Evolutionary conservation across 2,113 vertebrate species (phyloP).

Genomic region (Sinocyclocheilus maitianheensis): DNA sequence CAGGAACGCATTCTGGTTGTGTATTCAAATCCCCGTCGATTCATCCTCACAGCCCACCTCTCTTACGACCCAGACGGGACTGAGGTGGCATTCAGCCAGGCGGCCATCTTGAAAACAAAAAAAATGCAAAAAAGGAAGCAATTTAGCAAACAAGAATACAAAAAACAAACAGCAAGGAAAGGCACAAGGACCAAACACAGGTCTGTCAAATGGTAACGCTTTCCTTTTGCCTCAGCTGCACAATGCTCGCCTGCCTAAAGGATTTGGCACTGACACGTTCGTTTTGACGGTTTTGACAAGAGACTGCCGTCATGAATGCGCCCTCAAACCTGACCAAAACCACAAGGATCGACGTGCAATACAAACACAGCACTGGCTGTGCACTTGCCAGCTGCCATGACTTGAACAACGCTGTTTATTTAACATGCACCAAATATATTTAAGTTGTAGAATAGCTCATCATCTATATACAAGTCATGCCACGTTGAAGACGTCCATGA

Average conservation of each 20-base stretch:
- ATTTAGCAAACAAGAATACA: constrained; percentile 2
- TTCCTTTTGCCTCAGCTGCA: constrained; percentile 64
- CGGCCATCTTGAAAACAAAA: constrained; percentile 17
- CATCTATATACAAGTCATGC: constrained; percentile 64
- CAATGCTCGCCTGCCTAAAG: constrained; percentile 51
- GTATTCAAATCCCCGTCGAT: not conserved
- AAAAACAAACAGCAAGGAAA: not conserved
- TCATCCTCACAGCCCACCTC: constrained; percentile 6
- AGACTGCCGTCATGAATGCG: not conserved
- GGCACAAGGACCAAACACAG: constrained; percentile 17
- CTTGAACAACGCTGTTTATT: constrained; percentile 61
- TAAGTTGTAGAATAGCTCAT: constrained; percentile 66
- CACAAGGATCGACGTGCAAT: constrained; percentile 61
- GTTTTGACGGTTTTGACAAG: not conserved
- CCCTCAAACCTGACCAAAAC: constrained; percentile 53
- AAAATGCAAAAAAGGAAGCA: not conserved
- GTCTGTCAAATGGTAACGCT: constrained; percentile 18
- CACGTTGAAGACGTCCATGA: constrained; percentile 17
- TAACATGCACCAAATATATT: constrained; percentile 74
- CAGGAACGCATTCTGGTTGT: constrained; percentile 46
- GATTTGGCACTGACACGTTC: not conserved
- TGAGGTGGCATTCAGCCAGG: constrained; percentile 4
- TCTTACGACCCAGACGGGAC: not conserved
- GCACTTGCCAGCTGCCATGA: constrained; percentile 60
- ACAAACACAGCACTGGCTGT: constrained; percentile 57